Base-by-base conservation (phyloP, 2,797 vertebrate species). In the Vespertilio murinus region DNA sequence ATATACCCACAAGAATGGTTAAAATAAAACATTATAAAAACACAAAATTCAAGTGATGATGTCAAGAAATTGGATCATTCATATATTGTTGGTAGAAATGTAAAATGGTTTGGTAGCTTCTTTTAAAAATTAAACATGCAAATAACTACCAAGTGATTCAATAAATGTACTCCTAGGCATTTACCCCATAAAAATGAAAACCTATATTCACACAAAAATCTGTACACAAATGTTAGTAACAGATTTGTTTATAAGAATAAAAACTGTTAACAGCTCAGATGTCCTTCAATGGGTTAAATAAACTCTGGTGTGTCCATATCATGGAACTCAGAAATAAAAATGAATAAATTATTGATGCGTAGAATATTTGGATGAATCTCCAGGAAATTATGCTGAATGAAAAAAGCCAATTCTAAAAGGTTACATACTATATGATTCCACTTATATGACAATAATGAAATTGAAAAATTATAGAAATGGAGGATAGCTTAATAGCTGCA, bases 131-230 rank as follows among this genome's bases (percentile, higher is more conserved):
- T 70, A 70, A 81, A n/a, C 10, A 40, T 69, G 49, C 18, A 80
- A 52, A 7, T 64, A 82, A 75, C 14, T 65, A 61, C 1, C 30
- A 42, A 14, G 61, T n/a, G 61, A 70, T 10, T 14, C 33, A 75
- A 45, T 20, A 49, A 82, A 11, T 82, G 22, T 20, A 90, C 23
- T 70, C 65, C 12, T 85, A 17, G 42, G 74, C 42, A 74, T 70
- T 87, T 61, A 70, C 38, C 8, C 20, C n/a, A 86, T 49, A 88
- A 54, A 75, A 74, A 81, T 93, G 14, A 81, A 90, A 87, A 70
- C 14, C 18, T 35, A 47, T 45, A 17, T 42, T 81, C 38, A 78
- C n/a, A 71, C 12, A 73, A 86, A 94, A 87, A 65, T 11, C 22
- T 33, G 16, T 86, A 70, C 2, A 61, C 3, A 25, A 61, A 61